Evolutionary conservation across 2,113 vertebrate genomes (phyloP).

Genomic region (Pollimyrus isidori): DNA sequence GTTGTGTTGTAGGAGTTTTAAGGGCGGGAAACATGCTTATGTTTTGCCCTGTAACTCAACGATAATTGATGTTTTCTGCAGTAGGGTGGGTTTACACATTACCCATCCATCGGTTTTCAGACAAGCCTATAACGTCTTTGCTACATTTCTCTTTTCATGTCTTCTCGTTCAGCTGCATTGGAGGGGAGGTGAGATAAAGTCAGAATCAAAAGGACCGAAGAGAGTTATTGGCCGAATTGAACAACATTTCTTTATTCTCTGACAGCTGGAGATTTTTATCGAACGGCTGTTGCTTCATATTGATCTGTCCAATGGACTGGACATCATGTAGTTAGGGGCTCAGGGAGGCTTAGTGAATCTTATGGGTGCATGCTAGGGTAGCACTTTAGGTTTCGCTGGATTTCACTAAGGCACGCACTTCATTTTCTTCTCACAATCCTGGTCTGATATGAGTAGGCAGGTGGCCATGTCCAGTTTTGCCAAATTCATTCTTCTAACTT

Average conservation of each 20-base stretch:
- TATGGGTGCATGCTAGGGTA: neutral
- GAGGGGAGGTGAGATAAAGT: neutral
- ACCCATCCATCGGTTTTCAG: slow-evolving; percentile 47
- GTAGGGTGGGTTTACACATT: slow-evolving; percentile 35
- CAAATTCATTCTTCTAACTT: neutral
- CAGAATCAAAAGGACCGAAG: slow-evolving; percentile 36
- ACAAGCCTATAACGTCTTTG: slow-evolving; percentile 41
- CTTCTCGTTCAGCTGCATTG: slow-evolving; percentile 1
- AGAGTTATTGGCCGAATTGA: slow-evolving; percentile 52
- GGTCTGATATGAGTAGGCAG: neutral
- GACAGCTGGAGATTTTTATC: slow-evolving; percentile 50
- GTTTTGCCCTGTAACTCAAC: slow-evolving; percentile 29
- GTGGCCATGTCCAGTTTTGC: neutral
- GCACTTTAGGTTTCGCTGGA: neutral
- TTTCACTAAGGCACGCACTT: neutral
- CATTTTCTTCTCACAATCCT: neutral
- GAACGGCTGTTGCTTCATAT: slow-evolving; percentile 56
- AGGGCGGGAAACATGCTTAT: slow-evolving; percentile 10
- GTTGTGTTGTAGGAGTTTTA: slow-evolving; percentile 17
- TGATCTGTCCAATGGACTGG: slow-evolving; percentile 49
- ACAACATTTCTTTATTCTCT: slow-evolving; percentile 47
- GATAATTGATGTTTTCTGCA: slow-evolving; percentile 46
- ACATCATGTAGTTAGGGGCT: neutral
- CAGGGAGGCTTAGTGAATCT: neutral
- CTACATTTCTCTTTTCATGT: slow-evolving; percentile 36